Evolutionary conservation across 2,888 invertebrate genomes (phyloP), one percentile per base, ranked within the genome.

Genomic region (Stegophylla sp.): DNA sequence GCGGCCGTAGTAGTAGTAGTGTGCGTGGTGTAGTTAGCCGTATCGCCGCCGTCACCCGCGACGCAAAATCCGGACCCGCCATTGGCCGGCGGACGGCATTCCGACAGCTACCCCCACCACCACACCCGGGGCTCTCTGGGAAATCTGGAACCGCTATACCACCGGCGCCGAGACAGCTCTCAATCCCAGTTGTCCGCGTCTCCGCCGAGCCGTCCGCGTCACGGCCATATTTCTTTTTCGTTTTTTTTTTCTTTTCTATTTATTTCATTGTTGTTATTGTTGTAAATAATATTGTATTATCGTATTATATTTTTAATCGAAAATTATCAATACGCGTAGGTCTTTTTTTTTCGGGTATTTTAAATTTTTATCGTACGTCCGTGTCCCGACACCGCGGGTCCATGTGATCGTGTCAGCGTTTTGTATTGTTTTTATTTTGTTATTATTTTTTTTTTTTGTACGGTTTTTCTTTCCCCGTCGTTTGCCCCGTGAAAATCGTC

Each of bases 131-230:
- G 67, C 23, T 9, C 59, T 51, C 61, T 61, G 79, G 79, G 79
- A 79, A 79, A 79, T 79, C 79, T 79, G 79, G 79, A 79, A 79
- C 79, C 69, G 79, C 66, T 76, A 64, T 76, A 43, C 75, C 75
- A 76, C 79, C 79, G 79, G 79, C 79, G 71, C 71, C 79, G 67
- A 69, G 79, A 79, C 79, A 79, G 79, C 79, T 79, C 79, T 79
- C 79, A 71, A 79, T 79, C 79, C 79, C 79, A 79, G 79, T 79
- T 79, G 79, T 71, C 79, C 61, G 79, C 79, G 79, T 79, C 79
- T 79, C 79, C 71, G 63, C 61, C 71, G 79, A 63, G 41, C 51
- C 71, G 79, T 63, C 71, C 43, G 79, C 17, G 48, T 71, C 71
- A 79, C 79, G 79, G 79, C 79, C 69, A 69, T 79, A 69, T 71